These are phyloP conservation scores for Lutraria lutraria DNA, from an alignment of 2,888 invertebrate genomes.

Conservation along the genomic window DNA sequence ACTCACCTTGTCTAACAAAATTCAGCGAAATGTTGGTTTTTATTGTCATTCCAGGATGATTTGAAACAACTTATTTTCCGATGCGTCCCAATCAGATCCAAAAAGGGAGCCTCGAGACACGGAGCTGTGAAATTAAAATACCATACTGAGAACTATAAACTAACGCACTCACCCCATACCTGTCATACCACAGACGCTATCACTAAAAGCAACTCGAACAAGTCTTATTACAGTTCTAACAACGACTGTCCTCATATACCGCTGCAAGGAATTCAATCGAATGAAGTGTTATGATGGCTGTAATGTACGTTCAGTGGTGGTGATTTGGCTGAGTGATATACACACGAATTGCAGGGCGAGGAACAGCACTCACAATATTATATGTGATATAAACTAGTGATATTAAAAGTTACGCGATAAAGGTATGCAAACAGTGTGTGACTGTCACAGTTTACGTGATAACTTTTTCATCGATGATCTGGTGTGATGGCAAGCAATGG, in stretches of 20 bases:
- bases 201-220: neutral
- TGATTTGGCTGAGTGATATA: neutral
- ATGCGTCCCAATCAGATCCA: constrained; percentile 45
- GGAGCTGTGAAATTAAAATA: constrained; percentile 62
- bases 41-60: constrained; percentile 65
- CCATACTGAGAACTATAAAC: constrained; percentile 39
- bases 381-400: neutral
- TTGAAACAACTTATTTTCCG: constrained; percentile 63
- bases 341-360: neutral
- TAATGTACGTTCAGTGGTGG: neutral
- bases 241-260: constrained; percentile 6
- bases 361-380: neutral
- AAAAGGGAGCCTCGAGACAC: constrained; percentile 53
- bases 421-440: no score
- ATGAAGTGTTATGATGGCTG: neutral
- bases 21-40: neutral
- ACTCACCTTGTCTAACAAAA: neutral
- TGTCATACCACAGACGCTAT: neutral
- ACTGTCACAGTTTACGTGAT: no score
- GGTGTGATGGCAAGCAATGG: no score
- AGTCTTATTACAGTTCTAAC: neutral
- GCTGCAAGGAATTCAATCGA: neutral
- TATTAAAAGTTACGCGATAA: no score
- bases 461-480: no score
- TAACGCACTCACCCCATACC: neutral